Evolutionary conservation across 2,797 vertebrate genomes (phyloP), one percentile per base, ranked within the genome.

Genomic region (Pipistrellus nathusii): DNA sequence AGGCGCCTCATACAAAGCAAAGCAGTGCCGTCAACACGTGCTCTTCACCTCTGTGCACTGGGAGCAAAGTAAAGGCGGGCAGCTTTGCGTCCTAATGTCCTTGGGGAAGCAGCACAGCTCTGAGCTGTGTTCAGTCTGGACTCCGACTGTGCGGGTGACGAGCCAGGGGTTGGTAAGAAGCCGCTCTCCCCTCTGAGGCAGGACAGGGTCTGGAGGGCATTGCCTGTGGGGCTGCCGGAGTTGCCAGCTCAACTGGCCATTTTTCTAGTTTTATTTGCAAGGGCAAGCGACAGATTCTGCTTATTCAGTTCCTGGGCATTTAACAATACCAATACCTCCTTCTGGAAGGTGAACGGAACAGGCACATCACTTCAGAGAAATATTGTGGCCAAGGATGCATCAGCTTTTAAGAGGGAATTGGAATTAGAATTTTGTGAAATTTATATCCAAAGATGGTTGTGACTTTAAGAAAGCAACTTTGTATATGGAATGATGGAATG

Each of bases 101-200:
- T 55, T 6, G 25, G 48, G 1, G 17, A 41, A 1, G 46, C 8
- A 3, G 9, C 9, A 2, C 4, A 51, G 23, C 20, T 4, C 2
- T 3, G 11, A 0, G 6, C 17, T 2, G 30, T 6, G 4, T n/a
- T 77, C 53, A 5, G 1, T 17, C 81, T 30, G 27, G 13, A 32
- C 55, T 32, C 15, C 0, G 21, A 10, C 12, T 18, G 1, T 6
- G 30, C 11, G 12, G n/a, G 30, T 10, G 69, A 5, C 2, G 38
- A 32, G 80, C 3, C 9, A 4, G 32, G 25, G 5, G 38, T 8
- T 3, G 3, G 17, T 1, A 0, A 2, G 0, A 0, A 20, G 9
- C 15, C 0, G 15, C 8, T 0, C 4, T 0, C 15, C 41, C 73
- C n/a, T 9, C 46, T 0, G 8, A 2, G 15, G 53, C n/a, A 17